phyloP scores from a whole-genome alignment of 2,888 invertebrate species.

The Drosophila phalerata region DNA sequence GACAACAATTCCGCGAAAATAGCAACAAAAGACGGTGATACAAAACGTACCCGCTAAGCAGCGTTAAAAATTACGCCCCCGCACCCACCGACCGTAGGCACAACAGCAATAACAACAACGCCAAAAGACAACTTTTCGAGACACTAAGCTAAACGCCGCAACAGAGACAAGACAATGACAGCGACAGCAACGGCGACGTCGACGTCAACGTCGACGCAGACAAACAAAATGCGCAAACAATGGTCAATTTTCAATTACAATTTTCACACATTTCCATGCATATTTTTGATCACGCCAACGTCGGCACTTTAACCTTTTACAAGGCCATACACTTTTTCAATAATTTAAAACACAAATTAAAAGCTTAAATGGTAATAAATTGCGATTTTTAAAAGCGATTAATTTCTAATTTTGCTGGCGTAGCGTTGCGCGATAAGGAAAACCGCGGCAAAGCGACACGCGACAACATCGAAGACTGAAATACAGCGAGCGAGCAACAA shows the following conservation, averaged over 20 bases:
- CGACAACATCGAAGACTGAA: conserved; percentile 59
- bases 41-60: conserved; percentile 29
- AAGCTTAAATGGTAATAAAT: conserved; percentile 41
- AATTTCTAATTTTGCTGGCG: conserved; percentile 50
- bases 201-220: conserved; percentile 30
- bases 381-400: conserved; percentile 44
- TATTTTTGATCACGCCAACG: conserved; percentile 27
- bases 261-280: conserved; percentile 59
- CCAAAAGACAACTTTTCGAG: conserved; percentile 58
- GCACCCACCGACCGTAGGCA: conserved; percentile 31
- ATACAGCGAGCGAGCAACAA: conserved; percentile 57
- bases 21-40: conserved; percentile 38
- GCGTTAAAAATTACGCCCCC: conserved; percentile 53
- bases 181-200: conserved; percentile 18
- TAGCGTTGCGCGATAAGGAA: conserved; percentile 54
- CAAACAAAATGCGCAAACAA: conserved; percentile 62
- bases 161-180: conserved; percentile 28
- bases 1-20: conserved; percentile 59
- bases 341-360: conserved; percentile 46
- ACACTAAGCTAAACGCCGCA: conserved; percentile 31
- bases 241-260: conserved; percentile 56
- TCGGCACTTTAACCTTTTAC: conserved; percentile 15
- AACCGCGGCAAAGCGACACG: conserved; percentile 56
- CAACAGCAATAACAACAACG: conserved; percentile 28
- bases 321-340: conserved; percentile 42